Evolutionary conservation across 2,888 invertebrate species (phyloP).

Genomic region (Chaetoderma sp.): DNA sequence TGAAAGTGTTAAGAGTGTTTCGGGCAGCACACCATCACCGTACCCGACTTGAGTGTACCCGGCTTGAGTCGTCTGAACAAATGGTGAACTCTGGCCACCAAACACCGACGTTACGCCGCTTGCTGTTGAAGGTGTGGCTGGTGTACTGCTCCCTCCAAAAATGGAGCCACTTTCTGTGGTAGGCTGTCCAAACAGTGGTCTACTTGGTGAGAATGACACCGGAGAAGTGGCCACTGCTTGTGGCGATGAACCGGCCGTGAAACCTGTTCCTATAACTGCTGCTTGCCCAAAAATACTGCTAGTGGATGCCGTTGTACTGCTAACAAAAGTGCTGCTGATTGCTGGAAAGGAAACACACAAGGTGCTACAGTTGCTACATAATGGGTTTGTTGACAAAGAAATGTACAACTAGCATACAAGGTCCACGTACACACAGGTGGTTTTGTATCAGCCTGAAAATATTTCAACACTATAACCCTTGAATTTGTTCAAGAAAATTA

Average conservation of each 20-base stretch:
- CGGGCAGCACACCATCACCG: neutral
- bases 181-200: constrained; percentile 3
- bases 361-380: too few relatives aligned
- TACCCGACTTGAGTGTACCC: neutral
- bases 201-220: neutral
- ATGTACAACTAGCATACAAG: too few relatives aligned
- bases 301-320: too few relatives aligned
- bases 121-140: constrained; percentile 5
- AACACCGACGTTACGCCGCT: neutral
- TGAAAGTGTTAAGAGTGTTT: too few relatives aligned
- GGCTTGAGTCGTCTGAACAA: constrained; percentile 45
- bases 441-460: too few relatives aligned
- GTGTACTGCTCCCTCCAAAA: constrained; percentile 26
- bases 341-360: too few relatives aligned
- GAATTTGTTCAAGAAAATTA: too few relatives aligned
- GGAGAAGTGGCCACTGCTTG: constrained; percentile 20
- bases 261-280: neutral
- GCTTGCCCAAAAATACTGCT: constrained; percentile 11
- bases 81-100: constrained; percentile 36
- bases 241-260: constrained; percentile 30
- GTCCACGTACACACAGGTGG: too few relatives aligned
- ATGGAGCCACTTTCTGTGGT: constrained; percentile 21
- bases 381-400: too few relatives aligned
- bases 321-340: neutral
- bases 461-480: too few relatives aligned